Evolutionary conservation across 2,113 vertebrate genomes (phyloP), one percentile per base, ranked within the genome.

Genomic region (Stigmatopora argus): DNA sequence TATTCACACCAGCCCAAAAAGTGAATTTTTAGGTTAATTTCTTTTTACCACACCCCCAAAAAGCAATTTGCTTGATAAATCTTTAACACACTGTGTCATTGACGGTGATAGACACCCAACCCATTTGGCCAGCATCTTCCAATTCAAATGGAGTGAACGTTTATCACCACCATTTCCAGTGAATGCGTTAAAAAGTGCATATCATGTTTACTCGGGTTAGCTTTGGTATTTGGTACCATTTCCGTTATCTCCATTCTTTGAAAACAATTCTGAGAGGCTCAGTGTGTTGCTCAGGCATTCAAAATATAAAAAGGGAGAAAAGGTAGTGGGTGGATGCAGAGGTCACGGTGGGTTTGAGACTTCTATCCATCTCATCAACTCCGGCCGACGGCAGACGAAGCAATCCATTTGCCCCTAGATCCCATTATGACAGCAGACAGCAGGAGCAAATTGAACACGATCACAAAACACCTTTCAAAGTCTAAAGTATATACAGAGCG

Each of bases 361-460:
- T 69, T 69, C 77, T 83, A 86, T 78, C 78, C 81, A 66, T 80
- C 70, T 80, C 81, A 87, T 83, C 74, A 83, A 73, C 75, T 73
- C 71, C 70, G 47, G 69, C 76, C 73, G 73, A 74, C 72, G 47
- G 18, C 58, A 73, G 73, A 75, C 65, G 63, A 74, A 83, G 72
- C 83, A 83, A 82, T 83, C 75, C 68, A 78, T 75, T 73, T 72
- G 51, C 53, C 45, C 80, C 21, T 18, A 86, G 68, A 87, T 86
- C 78, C 83, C 77, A 83, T 85, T 86, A 82, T 85, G 80, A 82
- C 79, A 74, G 71, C 26, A 62, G 72, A 77, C 74, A 77, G 66
- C 26, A 31, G 47, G 78, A 64, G 69, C 62, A 80, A 75, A 83
- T 69, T 78, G 73, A 77, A 81, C 71, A 71, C 55, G 70, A 14